Percentiles rank a stretch among this genome's conserved stretches.
Conservation (phyloP, 2,113 vertebrate species). For the Orthochromis indermauri region DNA sequence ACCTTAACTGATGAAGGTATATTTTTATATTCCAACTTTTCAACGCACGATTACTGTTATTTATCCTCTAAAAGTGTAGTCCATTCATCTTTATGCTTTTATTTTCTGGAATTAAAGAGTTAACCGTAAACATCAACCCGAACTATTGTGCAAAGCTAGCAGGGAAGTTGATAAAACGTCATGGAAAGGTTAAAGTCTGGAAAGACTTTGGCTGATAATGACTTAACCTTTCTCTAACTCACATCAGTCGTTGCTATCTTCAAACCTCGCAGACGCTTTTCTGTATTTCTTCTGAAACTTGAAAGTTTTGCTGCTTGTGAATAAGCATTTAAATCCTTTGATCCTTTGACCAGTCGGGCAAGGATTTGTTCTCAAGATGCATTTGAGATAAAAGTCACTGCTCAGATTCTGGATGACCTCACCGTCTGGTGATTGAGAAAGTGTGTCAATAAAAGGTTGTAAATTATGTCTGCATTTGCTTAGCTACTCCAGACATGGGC, state of each 20-base stretch:
- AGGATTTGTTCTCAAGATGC: constrained; percentile 22
- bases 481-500: background rate
- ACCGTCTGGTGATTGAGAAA: constrained; percentile 10
- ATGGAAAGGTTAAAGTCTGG: constrained; percentile 8
- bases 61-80: background rate
- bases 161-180: background rate
- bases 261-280: background rate
- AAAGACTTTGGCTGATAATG: background rate
- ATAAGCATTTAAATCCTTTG: constrained; percentile 6
- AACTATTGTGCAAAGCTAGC: background rate
- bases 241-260: constrained; percentile 21
- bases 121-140: background rate
- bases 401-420: constrained; percentile 19
- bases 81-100: background rate
- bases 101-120: background rate
- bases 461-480: background rate
- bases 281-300: background rate
- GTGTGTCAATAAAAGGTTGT: background rate
- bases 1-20: background rate
- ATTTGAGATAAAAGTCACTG: constrained; percentile 13
- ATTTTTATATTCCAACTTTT: background rate
- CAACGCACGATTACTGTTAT: background rate
- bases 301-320: background rate
- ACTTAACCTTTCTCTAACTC: background rate
- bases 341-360: constrained; percentile 3